These are phyloP conservation scores for Paralichthys olivaceus DNA, from an alignment of 2,113 vertebrate species.

Conservation along the genomic window DNA sequence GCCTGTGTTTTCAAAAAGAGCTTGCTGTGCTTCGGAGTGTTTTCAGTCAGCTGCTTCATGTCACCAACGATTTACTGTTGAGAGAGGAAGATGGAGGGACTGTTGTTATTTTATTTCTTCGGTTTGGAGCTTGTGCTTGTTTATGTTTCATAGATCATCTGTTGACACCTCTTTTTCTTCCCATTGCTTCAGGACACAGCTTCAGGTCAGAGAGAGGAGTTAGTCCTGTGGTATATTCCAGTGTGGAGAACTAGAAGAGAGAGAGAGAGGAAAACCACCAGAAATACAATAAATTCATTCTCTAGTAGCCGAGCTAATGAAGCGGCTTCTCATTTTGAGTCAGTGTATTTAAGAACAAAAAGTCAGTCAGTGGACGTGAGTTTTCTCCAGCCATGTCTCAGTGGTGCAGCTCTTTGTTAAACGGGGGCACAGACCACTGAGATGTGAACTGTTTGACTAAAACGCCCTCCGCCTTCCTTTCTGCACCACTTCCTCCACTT, in stretches of 20 bases:
- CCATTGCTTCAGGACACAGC: not conserved
- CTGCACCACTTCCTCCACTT: conserved; percentile 28
- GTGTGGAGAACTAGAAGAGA: not conserved
- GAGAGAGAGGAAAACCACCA: not conserved
- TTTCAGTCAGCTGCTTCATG: conserved; percentile 16
- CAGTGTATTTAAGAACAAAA: not conserved
- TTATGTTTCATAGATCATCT: conserved; percentile 9
- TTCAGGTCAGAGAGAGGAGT: conserved; percentile 16
- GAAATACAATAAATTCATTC: no score
- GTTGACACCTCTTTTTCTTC: not conserved
- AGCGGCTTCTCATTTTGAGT: not conserved
- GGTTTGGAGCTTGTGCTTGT: not conserved
- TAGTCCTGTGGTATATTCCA: not conserved
- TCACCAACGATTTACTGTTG: not conserved
- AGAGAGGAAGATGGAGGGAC: conserved; percentile 33
- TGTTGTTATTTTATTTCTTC: not conserved
- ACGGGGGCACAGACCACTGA: conserved; percentile 10
- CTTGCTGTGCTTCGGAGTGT: conserved; percentile 18
- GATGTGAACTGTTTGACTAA: conserved; percentile 61
- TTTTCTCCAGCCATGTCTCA: conserved; percentile 1
- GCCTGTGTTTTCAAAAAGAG: conserved; percentile 12
- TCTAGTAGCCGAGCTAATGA: not conserved
- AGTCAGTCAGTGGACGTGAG: not conserved
- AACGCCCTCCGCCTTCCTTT: conserved; percentile 57
- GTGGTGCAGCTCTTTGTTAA: not conserved